Evolutionary conservation across 2,888 invertebrate genomes (phyloP).

Genomic region (Keiferia lycopersicella): DNA sequence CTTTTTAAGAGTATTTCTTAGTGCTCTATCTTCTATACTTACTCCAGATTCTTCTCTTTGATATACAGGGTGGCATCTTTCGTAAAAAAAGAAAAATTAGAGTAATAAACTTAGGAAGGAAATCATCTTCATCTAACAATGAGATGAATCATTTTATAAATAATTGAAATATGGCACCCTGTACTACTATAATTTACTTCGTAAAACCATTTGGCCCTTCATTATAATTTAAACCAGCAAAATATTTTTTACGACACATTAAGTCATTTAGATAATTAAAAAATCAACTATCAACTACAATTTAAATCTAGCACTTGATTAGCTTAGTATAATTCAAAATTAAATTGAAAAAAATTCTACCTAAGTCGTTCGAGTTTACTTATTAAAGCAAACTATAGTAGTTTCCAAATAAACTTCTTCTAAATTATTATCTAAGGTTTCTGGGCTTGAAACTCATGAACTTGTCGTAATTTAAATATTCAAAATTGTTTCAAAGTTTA

Average conservation of each 20-base stretch:
- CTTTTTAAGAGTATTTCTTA: slow-evolving; percentile 66
- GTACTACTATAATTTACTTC: slow-evolving; percentile 1
- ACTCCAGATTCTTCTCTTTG: slow-evolving; percentile 47
- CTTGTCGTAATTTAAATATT: slow-evolving; percentile 40
- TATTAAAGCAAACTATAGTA: slow-evolving; percentile 68
- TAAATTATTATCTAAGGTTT: slow-evolving; percentile 74
- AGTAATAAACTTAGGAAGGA: neutral
- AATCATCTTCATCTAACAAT: neutral
- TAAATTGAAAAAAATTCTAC: slow-evolving; percentile 62
- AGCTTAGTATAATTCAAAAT: slow-evolving; percentile 73
- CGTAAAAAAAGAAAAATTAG: neutral
- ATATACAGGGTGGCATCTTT: slow-evolving; percentile 16
- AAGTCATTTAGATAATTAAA: slow-evolving; percentile 34
- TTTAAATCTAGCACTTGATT: slow-evolving; percentile 68
- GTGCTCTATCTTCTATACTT: slow-evolving; percentile 62
- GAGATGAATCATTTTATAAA: neutral
- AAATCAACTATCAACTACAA: slow-evolving; percentile 50
- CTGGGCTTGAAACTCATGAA: slow-evolving; percentile 48
- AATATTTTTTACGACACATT: neutral
- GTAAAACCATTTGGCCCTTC: neutral
- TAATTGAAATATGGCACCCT: slow-evolving; percentile 8
- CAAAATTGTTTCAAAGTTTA: neutral
- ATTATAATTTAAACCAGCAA: slow-evolving; percentile 5
- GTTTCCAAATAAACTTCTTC: slow-evolving; percentile 75
- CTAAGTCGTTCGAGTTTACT: slow-evolving; percentile 65